Conservation (phyloP, 1,140 invertebrate genomes). For the Eufriesea mexicana region DNA sequence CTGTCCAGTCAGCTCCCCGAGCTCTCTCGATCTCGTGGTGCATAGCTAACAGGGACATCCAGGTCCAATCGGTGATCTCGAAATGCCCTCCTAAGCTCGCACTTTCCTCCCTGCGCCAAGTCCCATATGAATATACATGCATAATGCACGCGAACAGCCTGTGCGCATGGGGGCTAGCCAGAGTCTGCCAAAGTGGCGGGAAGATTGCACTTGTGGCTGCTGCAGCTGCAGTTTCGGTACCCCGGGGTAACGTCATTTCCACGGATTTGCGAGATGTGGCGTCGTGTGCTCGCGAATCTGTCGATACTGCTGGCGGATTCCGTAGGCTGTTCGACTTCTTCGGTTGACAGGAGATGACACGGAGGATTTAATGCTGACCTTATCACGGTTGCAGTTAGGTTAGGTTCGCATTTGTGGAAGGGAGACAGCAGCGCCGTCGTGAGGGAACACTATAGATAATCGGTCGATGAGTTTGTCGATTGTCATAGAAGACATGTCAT, state of each 20-base stretch:
- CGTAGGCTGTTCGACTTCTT: too few relatives aligned
- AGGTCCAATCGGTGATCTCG: conserved; percentile 24
- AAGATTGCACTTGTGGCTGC: conserved; percentile 45
- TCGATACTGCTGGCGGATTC: too few relatives aligned
- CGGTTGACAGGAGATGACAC: too few relatives aligned
- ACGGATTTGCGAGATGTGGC: conserved; percentile 28
- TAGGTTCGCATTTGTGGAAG: too few relatives aligned
- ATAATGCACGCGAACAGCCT: conserved; percentile 51
- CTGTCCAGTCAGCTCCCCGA: conserved; percentile 38
- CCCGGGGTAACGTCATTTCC: conserved; percentile 26
- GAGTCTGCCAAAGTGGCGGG: background rate
- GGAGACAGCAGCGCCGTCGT: too few relatives aligned
- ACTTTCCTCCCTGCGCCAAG: background rate
- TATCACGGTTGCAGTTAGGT: background rate
- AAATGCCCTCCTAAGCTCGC: conserved; percentile 30
- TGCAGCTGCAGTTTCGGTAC: conserved; percentile 54
- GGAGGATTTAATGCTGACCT: background rate
- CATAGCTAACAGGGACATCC: conserved; percentile 24
- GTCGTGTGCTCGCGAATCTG: conserved; percentile 17
- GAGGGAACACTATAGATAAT: too few relatives aligned
- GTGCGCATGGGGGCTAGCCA: background rate
- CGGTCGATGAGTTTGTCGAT: too few relatives aligned
- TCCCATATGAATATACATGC: conserved; percentile 17
- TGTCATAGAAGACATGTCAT: too few relatives aligned
- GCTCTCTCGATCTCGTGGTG: conserved; percentile 21